phyloP scores from a whole-genome alignment of 2,888 invertebrate genomes.

The Drosophila nr. perissopoda region DNA sequence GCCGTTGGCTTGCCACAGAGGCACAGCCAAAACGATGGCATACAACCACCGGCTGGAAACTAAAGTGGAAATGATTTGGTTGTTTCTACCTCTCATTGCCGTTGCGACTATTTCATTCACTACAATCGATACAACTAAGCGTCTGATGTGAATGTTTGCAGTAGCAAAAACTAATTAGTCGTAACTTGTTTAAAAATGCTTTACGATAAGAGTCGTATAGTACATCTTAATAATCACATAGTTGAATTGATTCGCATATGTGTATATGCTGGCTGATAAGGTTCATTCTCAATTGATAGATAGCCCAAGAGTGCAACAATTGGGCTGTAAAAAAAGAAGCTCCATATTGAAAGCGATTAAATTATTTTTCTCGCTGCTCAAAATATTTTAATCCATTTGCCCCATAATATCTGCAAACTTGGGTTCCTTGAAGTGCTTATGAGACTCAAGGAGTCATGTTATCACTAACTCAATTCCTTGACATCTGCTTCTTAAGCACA shows the following conservation, averaged over 20 bases:
- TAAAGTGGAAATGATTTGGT: constrained; percentile 24
- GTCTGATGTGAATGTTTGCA: neutral
- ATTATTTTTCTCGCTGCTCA: neutral
- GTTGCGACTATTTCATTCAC: constrained; percentile 13
- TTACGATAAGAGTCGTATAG: constrained; percentile 32
- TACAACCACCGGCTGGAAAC: constrained; percentile 21
- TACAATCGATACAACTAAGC: constrained; percentile 15
- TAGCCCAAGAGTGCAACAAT: neutral
- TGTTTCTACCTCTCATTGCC: constrained; percentile 27
- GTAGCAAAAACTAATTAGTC: constrained; percentile 21
- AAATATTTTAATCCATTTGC: neutral
- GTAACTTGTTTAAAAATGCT: constrained; percentile 9
- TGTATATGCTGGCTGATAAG: constrained; percentile 22
- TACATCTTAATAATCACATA: constrained; percentile 1
- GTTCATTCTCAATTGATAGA: constrained; percentile 1
- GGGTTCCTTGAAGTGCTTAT: constrained; percentile 35
- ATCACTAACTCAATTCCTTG: constrained; percentile 39
- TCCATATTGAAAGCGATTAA: neutral
- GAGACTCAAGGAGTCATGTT: constrained; percentile 34
- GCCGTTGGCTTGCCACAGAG: neutral
- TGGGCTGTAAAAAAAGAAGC: neutral
- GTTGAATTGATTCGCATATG: neutral
- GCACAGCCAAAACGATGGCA: constrained; percentile 9
- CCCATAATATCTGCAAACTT: constrained; percentile 17
- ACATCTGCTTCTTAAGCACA: constrained; percentile 19